Evolutionary conservation across 1,140 invertebrate species (phyloP), one percentile per base, ranked within the genome.

Genomic region (Oedothorax gibbosus): DNA sequence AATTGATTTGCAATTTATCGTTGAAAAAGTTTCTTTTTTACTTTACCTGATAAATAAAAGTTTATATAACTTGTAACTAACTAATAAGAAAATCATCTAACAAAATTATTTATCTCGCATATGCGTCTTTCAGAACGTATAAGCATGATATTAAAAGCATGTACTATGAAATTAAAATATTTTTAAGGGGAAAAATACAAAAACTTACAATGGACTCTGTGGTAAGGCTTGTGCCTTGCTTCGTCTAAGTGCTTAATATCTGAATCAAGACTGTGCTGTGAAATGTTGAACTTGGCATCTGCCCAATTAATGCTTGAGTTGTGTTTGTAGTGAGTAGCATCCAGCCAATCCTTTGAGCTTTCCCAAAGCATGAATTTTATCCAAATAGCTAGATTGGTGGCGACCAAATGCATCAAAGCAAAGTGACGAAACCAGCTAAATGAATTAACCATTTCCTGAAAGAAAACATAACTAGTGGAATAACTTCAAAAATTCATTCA

Each of bases 311-410:
- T 53, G 8, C 71, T 86, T 14, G 86, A 72, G 49, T 84, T 85
- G 49, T 87, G 79, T 6, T 69, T 76, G 21, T 64, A 49, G 62
- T 89, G 89, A 53, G 80, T 86, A 54, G 87, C 86, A 62, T 88
- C 83, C 49, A 89, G 84, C 88, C 88, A 89, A 57, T 89, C 89
- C 66, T 85, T 87, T 14, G 88, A 87, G 4, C 91, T 91, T 85
- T 93, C 92, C 92, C 92, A 93, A 18, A 93, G 91, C n/a, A 93
- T 90, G 11, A 93, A 88, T 49, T 92, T 90, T 11, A 91, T 89
- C 93, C 93, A 93, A 20, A 93, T 88, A 0, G 92, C 92, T 12
- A 93, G 88, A 87, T 93, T 93, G 0, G 93, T 93, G 0, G 92
- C 93, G 8, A 93, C 91, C 18, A 93, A 88, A 86, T 93, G 93